Evolutionary conservation across 1,140 invertebrate species (phyloP), one percentile per base, ranked within the genome.

Genomic region (Drosophila albomicans): DNA sequence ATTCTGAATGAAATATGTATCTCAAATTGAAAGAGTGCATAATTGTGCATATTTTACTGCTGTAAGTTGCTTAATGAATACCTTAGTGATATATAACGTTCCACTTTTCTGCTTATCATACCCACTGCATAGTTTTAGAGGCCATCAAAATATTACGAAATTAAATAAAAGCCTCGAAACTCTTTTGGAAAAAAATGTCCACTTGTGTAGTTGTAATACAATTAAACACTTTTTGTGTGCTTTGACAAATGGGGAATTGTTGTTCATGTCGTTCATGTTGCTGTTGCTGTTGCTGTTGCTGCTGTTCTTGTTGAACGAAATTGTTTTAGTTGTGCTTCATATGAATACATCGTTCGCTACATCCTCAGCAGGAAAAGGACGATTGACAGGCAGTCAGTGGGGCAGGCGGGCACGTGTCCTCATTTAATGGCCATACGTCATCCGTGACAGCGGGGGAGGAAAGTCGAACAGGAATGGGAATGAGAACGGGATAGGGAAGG

Each of bases 401-500:
- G 30, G 1, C 0, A 57, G 48, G 28, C 51, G 32, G 43, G 25
- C 72, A 78, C 76, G 76, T 78, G 72, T 69, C 65, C 76, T 75
- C 61, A 75, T 70, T 75, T 75, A 78, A 78, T 70, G 59, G 58
- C 58, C 71, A 78, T 78, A 71, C 67, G 67, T 79, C 73, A 79
- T 64, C 62, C 67, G n/a, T 72, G 72, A 75, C 65, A 61, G 25
- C 35, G 20, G n/a, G 56, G 45, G n/a, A 3, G 35, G 20, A 25
- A 20, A 25, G 20, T 25, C 3, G 20, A 25, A 25, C 20, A 25
- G 20, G 20, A 4, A 25, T 25, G 20, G 3, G 20, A 25, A 7
- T 7, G 25, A 3, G n/a, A 8, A 6, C 2, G n/a, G 5, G 8
- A 15, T 15, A 1, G 5, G 15, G 46, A 25, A 35, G 13, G 25